phyloP scores from a whole-genome alignment of 1,140 invertebrate genomes.

The Drosophila kepulauana region DNA sequence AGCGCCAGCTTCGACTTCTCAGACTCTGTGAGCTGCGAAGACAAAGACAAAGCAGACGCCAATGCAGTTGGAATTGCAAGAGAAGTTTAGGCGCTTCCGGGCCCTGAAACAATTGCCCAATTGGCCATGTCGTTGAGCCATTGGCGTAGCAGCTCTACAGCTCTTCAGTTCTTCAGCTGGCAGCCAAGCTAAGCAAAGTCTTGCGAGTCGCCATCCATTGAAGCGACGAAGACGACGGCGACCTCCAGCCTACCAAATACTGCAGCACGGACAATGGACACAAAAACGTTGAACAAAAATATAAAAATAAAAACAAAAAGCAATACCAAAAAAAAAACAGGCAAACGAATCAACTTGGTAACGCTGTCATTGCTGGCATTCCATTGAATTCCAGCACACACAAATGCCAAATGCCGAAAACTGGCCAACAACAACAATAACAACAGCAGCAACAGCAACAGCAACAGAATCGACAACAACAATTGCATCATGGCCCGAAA shows the following conservation, averaged over 20 bases:
- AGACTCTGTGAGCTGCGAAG: no score
- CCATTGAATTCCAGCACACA: slow-evolving; percentile 61
- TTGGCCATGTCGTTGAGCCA: slow-evolving; percentile 34
- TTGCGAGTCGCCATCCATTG: neutral
- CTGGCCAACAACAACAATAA: slow-evolving; percentile 37
- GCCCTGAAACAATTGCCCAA: slow-evolving; percentile 41
- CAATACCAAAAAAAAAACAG: slow-evolving; percentile 1
- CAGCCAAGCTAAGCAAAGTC: neutral
- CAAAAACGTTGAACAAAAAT: neutral
- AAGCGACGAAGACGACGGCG: slow-evolving; percentile 8
- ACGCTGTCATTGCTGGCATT: slow-evolving; percentile 54
- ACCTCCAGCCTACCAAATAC: slow-evolving; percentile 32
- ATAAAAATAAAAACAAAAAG: no score
- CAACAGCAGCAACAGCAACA: slow-evolving; percentile 7
- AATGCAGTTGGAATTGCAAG: neutral
- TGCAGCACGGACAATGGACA: slow-evolving; percentile 23
- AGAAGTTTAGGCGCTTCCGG: slow-evolving; percentile 27
- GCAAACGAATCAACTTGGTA: slow-evolving; percentile 29
- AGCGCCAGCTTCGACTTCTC: no score
- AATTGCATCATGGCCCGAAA: slow-evolving; percentile 70
- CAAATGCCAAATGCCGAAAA: slow-evolving; percentile 70
- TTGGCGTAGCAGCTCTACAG: neutral
- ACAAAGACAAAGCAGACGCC: neutral
- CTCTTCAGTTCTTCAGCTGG: neutral
- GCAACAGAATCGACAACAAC: slow-evolving; percentile 28